A percentile compares a stretch with the other conserved stretches of the same genome.
These are phyloP conservation scores for Anodontia alba DNA, from an alignment of 2,888 invertebrate genomes.

Conservation along the genomic window DNA sequence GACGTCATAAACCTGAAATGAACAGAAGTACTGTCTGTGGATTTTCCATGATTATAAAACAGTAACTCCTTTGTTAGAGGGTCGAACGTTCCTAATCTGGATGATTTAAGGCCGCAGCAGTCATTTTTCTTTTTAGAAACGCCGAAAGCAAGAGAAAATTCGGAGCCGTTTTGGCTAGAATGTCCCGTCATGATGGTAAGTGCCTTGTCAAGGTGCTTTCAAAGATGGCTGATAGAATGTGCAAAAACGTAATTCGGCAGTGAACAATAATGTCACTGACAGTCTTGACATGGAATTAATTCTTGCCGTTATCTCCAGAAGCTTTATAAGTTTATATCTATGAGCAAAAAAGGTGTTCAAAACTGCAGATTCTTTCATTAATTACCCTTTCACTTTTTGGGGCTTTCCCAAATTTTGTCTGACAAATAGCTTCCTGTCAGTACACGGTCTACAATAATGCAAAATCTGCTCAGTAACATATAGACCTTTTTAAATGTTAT, in stretches of 20 bases:
- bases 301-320: too few relatives aligned
- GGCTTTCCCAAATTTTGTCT: too few relatives aligned
- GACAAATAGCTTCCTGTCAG: too few relatives aligned
- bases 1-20: constrained; percentile 15
- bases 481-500: too few relatives aligned
- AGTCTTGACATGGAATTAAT: too few relatives aligned
- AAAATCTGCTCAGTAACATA: too few relatives aligned
- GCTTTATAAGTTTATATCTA: too few relatives aligned
- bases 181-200: constrained; percentile 94
- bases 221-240: constrained; percentile 36
- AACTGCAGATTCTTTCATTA: too few relatives aligned
- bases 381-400: too few relatives aligned
- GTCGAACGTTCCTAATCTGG: not conserved
- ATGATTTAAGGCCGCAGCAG: not conserved
- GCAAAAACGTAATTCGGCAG: not conserved
- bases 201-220: constrained; percentile 54
- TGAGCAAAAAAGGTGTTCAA: too few relatives aligned
- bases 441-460: too few relatives aligned
- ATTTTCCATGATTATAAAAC: not conserved
- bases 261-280: too few relatives aligned
- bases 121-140: not conserved
- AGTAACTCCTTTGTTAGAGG: not conserved
- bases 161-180: constrained; percentile 85
- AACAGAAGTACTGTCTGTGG: constrained; percentile 14
- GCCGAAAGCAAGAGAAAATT: not conserved